phyloP scores from a whole-genome alignment of 1,140 invertebrate genomes.

The Colletes latitarsis region DNA sequence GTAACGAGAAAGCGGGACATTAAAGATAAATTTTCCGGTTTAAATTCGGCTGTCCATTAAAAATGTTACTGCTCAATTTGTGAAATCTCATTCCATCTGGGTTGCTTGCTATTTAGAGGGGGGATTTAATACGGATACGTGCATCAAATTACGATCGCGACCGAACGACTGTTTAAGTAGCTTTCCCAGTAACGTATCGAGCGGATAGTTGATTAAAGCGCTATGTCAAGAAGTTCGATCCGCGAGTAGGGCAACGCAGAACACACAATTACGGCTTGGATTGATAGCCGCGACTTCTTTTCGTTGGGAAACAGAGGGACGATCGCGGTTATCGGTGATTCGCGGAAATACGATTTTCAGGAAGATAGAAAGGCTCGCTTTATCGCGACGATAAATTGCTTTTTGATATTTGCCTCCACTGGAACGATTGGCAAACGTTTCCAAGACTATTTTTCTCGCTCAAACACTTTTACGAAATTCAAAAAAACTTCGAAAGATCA shows the following conservation, averaged over 20 bases:
- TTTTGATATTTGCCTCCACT: conserved; percentile 28
- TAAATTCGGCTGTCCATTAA: background rate
- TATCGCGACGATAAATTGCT: conserved; percentile 35
- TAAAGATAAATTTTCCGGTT: background rate
- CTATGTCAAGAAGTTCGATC: conserved; percentile 40
- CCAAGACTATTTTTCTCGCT: background rate
- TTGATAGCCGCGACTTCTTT: conserved; percentile 43
- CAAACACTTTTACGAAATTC: too few relatives aligned
- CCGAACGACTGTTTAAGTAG: conserved; percentile 41
- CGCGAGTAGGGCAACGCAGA: conserved; percentile 29
- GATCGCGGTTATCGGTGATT: conserved; percentile 47
- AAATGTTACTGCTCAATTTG: background rate
- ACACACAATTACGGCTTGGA: conserved; percentile 48
- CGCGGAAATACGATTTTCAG: conserved; percentile 41
- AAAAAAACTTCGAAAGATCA: too few relatives aligned
- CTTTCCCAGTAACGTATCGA: conserved; percentile 36
- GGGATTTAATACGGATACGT: conserved; percentile 50
- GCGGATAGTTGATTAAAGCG: conserved; percentile 34
- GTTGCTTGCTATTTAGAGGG: conserved; percentile 19
- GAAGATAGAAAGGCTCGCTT: conserved; percentile 33
- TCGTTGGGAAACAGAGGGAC: conserved; percentile 30
- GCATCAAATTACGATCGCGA: conserved; percentile 41
- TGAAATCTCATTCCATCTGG: background rate
- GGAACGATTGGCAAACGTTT: conserved; percentile 15
- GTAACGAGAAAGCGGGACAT: too few relatives aligned